Percentiles rank a stretch among this genome's conserved stretches.
Conservation (phyloP, 2,888 invertebrate species). For the Neoscelio sp. region DNA sequence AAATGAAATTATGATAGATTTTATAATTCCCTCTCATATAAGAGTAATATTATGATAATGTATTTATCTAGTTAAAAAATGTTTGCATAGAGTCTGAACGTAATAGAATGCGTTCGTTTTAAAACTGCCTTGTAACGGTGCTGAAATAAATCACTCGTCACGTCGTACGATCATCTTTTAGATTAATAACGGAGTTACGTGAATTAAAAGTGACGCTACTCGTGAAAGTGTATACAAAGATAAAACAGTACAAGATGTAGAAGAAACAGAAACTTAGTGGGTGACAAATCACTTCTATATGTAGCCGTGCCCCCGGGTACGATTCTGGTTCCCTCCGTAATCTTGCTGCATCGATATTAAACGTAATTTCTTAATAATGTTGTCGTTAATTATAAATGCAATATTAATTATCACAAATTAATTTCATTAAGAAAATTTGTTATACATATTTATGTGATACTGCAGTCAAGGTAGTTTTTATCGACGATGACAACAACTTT, state of each 20-base stretch:
- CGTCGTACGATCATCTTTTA: slow-evolving; percentile 46
- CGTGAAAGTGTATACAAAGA: slow-evolving; percentile 28
- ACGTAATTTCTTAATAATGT: slow-evolving; percentile 24
- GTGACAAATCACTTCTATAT: slow-evolving; percentile 57
- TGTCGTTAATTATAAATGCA: slow-evolving; percentile 1
- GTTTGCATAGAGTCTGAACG: neutral
- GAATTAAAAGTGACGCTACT: slow-evolving; percentile 64
- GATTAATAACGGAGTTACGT: slow-evolving; percentile 56
- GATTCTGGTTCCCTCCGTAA: slow-evolving; percentile 16
- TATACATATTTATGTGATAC: neutral
- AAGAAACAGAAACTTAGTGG: slow-evolving; percentile 50
- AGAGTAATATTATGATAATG: no score
- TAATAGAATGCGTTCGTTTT: slow-evolving; percentile 20
- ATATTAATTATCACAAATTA: slow-evolving; percentile 30
- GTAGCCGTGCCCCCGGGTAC: neutral
- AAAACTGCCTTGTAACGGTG: slow-evolving; percentile 28
- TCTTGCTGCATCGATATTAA: slow-evolving; percentile 32
- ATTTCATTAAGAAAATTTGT: slow-evolving; percentile 33
- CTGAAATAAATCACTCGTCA: slow-evolving; percentile 56
- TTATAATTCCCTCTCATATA: no score
- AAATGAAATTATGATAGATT: no score
- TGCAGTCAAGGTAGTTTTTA: neutral
- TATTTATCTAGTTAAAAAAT: neutral
- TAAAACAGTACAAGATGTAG: slow-evolving; percentile 41
- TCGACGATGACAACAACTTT: neutral